Percentiles rank a stretch among this genome's conserved stretches.
phyloP scores from a whole-genome alignment of 2,888 invertebrate genomes.

The Habrosyne pyritoides region DNA sequence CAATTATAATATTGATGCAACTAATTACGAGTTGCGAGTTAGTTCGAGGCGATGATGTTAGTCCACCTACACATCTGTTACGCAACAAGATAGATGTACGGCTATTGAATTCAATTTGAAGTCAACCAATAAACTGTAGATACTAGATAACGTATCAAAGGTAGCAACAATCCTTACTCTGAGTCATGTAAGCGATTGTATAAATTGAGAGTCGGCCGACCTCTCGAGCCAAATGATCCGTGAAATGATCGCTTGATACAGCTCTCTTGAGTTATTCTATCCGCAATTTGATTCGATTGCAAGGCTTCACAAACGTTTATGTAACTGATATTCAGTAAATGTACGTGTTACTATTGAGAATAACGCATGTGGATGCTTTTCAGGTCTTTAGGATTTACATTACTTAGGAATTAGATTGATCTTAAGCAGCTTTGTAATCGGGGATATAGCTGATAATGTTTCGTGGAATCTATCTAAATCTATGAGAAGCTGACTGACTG shows the following conservation, averaged over 20 bases:
- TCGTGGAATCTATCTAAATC: no score
- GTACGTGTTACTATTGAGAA: constrained; percentile 38
- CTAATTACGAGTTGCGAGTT: background rate
- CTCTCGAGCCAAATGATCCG: constrained; percentile 47
- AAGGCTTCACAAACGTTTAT: constrained; percentile 31
- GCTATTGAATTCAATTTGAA: constrained; percentile 9
- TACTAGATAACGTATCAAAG: constrained; percentile 19
- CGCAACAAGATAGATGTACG: constrained; percentile 27
- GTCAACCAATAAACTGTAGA: constrained; percentile 10
- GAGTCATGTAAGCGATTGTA: constrained; percentile 48
- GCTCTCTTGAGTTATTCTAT: constrained; percentile 55
- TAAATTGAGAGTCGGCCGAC: constrained; percentile 45
- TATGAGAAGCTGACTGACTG: no score
- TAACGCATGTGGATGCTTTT: constrained; percentile 35
- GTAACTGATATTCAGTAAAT: constrained; percentile 29
- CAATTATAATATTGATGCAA: background rate
- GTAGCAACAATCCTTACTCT: constrained; percentile 15
- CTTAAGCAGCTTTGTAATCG: background rate
- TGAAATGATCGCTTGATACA: constrained; percentile 56
- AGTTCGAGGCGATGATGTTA: background rate
- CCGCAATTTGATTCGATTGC: constrained; percentile 50
- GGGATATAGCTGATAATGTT: background rate
- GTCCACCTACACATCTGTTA: constrained; percentile 10
- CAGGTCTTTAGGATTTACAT: constrained; percentile 13
- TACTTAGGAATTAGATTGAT: background rate